Evolutionary conservation across 2,888 invertebrate species (phyloP).

Genomic region (Anthophora plumipes): DNA sequence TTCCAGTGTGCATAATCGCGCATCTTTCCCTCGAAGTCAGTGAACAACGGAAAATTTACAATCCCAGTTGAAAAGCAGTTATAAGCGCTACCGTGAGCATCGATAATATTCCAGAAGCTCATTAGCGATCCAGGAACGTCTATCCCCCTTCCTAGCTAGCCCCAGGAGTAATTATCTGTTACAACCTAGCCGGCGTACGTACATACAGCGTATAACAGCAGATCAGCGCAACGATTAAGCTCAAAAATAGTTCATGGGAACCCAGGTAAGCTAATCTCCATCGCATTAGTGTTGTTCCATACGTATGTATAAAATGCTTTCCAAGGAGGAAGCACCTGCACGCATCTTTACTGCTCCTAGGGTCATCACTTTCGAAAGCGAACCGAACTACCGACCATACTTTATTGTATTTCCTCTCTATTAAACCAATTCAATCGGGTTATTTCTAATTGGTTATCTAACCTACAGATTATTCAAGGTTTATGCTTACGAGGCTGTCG

Average conservation of each 20-base stretch:
- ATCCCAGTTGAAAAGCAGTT: slow-evolving; percentile 63
- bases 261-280: slow-evolving; percentile 73
- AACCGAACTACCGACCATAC: slow-evolving; percentile 5
- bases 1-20: slow-evolving; percentile 40
- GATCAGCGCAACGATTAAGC: slow-evolving; percentile 81
- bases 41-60: slow-evolving; percentile 60
- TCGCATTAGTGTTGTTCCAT: slow-evolving; percentile 74
- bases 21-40: slow-evolving; percentile 55
- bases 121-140: slow-evolving; percentile 73
- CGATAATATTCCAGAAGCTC: slow-evolving; percentile 75
- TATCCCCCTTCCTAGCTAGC: slow-evolving; percentile 46
- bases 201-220: slow-evolving; percentile 72
- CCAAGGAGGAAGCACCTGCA: slow-evolving; percentile 71
- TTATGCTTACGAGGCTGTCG: too few relatives aligned
- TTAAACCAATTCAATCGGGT: slow-evolving; percentile 41
- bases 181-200: slow-evolving; percentile 59
- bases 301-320: slow-evolving; percentile 71
- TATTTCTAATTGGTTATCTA: slow-evolving; percentile 48
- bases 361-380: slow-evolving; percentile 72
- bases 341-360: slow-evolving; percentile 66
- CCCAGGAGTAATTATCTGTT: slow-evolving; percentile 74
- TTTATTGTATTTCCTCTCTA: slow-evolving; percentile 22
- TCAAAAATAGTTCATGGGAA: slow-evolving; percentile 82
- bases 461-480: slow-evolving; percentile 35
- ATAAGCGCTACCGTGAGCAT: slow-evolving; percentile 67